phyloP scores from a whole-genome alignment of 2,888 invertebrate species.

The Dione vanillae region DNA sequence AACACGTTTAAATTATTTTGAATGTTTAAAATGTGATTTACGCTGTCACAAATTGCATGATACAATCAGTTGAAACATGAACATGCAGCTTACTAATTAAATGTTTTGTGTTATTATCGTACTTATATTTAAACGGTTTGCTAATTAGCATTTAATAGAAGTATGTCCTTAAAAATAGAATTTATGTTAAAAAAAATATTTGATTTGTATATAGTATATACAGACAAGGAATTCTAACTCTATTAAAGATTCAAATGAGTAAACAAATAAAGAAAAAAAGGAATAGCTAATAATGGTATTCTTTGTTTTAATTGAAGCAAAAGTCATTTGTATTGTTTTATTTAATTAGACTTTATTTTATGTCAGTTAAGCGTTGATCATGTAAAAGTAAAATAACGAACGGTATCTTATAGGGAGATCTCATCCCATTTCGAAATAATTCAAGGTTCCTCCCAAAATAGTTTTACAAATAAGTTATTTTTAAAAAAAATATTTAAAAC shows the following conservation, averaged over 20 bases:
- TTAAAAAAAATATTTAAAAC: neutral
- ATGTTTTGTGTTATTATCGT: neutral
- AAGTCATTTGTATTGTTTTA: neutral
- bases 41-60: neutral
- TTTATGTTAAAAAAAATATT: too few species aligned
- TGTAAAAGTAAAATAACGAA: too few species aligned
- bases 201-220: neutral
- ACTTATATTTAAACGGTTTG: neutral
- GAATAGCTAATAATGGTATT: neutral
- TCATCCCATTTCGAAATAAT: too few species aligned
- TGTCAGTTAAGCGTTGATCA: neutral
- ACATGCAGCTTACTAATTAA: slow-evolving; percentile 6
- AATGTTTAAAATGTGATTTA: slow-evolving; percentile 6
- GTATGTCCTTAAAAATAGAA: neutral
- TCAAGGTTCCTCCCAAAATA: neutral
- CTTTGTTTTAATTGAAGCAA: neutral
- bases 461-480: neutral
- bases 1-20: neutral
- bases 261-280: neutral
- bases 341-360: neutral
- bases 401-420: too few species aligned
- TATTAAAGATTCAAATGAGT: slow-evolving; percentile 8
- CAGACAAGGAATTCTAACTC: neutral
- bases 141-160: neutral
- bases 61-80: neutral